A percentile compares a stretch with the other conserved stretches of the same genome.
Conservation (phyloP, 2,113 vertebrate genomes). For the Apodemus speciosus region DNA sequence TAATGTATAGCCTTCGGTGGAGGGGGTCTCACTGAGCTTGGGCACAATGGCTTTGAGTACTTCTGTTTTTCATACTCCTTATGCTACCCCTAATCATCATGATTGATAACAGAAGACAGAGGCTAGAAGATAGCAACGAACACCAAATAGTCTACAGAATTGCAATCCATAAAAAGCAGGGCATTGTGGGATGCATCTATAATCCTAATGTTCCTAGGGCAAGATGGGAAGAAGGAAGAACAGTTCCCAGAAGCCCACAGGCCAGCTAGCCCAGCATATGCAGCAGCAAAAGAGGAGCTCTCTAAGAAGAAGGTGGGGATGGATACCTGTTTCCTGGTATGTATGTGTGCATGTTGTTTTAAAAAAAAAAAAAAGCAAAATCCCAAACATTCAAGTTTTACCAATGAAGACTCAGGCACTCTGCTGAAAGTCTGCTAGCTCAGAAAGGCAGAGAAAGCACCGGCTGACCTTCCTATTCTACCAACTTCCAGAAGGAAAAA, state of each 20-base stretch:
- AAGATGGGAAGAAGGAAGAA: neutral
- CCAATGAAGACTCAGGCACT: too few relatives aligned
- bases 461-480: too few relatives aligned
- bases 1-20: neutral
- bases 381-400: too few relatives aligned
- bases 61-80: neutral
- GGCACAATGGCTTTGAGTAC: neutral
- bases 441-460: too few relatives aligned
- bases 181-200: neutral
- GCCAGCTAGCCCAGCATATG: neutral
- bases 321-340: neutral
- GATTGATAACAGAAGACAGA: neutral
- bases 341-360: neutral
- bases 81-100: neutral
- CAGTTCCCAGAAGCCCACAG: neutral
- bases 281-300: neutral
- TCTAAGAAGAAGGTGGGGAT: neutral
- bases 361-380: too few relatives aligned
- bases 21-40: neutral
- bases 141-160: neutral
- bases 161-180: neutral
- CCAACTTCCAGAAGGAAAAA: too few relatives aligned
- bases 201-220: neutral
- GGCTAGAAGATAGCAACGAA: neutral
- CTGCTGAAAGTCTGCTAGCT: too few relatives aligned